Evolutionary conservation across 2,797 vertebrate species (phyloP).

Genomic region (Pipistrellus pygmaeus): DNA sequence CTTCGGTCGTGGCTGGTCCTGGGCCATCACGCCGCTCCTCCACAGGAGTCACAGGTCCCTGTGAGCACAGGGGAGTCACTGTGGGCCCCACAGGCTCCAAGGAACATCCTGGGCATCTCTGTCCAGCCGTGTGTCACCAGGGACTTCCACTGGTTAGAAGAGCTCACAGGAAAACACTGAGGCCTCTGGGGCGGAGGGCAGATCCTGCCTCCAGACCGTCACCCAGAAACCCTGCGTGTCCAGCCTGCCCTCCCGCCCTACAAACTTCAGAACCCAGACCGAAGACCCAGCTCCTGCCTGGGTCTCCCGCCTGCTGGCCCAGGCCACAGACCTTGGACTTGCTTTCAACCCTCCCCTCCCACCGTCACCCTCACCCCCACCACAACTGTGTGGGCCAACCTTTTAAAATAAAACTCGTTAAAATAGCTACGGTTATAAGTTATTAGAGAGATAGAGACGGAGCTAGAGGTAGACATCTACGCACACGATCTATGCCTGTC

Average conservation of each 20-base stretch:
- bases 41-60: accelerated
- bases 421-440: background rate
- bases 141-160: background rate
- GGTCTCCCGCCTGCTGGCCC: background rate
- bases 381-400: background rate
- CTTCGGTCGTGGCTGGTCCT: too few relatives aligned
- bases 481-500: background rate
- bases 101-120: accelerated
- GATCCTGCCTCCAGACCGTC: background rate
- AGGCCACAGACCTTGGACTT: background rate
- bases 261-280: background rate
- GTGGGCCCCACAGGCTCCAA: accelerated
- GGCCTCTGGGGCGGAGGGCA: too few relatives aligned
- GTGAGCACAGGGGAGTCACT: background rate
- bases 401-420: background rate
- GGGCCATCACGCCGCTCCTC: accelerated
- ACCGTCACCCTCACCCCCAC: too few relatives aligned
- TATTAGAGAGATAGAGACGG: background rate
- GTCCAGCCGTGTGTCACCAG: accelerated
- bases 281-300: background rate
- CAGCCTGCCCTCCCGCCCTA: background rate
- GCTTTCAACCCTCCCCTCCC: background rate
- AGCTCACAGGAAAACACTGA: background rate
- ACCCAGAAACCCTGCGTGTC: background rate
- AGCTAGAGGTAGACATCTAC: background rate